Percentiles rank a stretch among this genome's conserved stretches.
Conservation (phyloP, 2,113 vertebrate genomes). For the Amphiprion ocellaris region DNA sequence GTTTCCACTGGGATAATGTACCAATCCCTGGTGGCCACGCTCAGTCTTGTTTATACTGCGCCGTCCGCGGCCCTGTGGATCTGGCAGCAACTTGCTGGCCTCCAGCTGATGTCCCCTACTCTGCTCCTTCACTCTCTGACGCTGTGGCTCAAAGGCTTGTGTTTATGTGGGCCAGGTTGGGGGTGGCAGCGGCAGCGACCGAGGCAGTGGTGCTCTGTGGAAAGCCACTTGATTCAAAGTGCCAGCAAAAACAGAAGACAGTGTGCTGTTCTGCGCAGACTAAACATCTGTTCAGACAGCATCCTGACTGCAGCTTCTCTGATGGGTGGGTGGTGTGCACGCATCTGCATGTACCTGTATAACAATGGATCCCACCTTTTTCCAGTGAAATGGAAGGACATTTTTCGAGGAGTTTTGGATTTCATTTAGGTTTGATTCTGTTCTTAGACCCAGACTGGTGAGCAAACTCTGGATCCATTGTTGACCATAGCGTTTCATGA, state of each 20-base stretch:
- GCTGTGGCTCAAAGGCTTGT: constrained; percentile 65
- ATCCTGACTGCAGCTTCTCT: constrained; percentile 65
- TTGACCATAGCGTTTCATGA: too few relatives aligned
- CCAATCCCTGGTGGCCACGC: constrained; percentile 67
- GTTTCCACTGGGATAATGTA: constrained; percentile 80
- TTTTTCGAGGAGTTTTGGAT: neutral
- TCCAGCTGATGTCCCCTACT: constrained; percentile 55
- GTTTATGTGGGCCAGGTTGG: constrained; percentile 40
- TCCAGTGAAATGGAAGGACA: constrained; percentile 11
- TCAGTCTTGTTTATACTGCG: constrained; percentile 75
- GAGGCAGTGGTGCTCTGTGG: constrained; percentile 63
- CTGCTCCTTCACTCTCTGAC: constrained; percentile 54
- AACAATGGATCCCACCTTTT: constrained; percentile 22
- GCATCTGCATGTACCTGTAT: constrained; percentile 38
- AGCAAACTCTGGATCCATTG: neutral
- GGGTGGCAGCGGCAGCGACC: constrained; percentile 42
- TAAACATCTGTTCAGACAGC: constrained; percentile 83
- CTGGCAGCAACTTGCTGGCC: constrained; percentile 55
- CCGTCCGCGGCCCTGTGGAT: constrained; percentile 58
- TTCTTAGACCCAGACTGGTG: neutral
- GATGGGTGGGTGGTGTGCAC: constrained; percentile 43
- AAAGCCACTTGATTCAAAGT: constrained; percentile 66
- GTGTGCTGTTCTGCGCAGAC: constrained; percentile 75
- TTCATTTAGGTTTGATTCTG: neutral
- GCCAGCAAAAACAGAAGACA: constrained; percentile 80